A percentile compares a stretch with the other conserved stretches of the same genome.
These are phyloP conservation scores for Paradoxurus hermaphroditus DNA, from an alignment of 2,113 vertebrate species.

Conservation along the genomic window DNA sequence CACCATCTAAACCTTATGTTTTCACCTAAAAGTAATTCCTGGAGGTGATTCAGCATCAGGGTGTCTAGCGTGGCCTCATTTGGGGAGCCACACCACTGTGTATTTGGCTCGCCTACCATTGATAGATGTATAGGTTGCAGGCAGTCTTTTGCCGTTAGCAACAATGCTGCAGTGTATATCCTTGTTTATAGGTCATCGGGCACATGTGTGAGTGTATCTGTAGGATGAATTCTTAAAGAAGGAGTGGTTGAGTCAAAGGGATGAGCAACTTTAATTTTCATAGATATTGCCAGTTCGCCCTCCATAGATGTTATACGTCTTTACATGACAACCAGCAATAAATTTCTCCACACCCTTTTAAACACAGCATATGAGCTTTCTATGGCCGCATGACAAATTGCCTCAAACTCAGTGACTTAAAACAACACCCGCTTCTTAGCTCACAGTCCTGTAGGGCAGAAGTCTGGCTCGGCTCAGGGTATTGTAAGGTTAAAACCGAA, in stretches of 20 bases:
- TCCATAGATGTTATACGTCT: not conserved
- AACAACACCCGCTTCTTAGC: conserved; percentile 35
- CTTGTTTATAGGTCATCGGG: not conserved
- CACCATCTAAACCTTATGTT: not conserved
- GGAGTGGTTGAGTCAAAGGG: conserved; percentile 17
- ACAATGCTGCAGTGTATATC: not conserved
- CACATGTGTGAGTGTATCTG: not conserved
- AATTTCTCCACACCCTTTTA: conserved; percentile 48
- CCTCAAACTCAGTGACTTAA: conserved; percentile 29
- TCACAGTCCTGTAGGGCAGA: conserved; percentile 6
- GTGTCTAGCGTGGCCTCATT: not conserved
- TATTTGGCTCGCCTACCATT: not conserved
- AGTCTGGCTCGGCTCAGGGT: not conserved
- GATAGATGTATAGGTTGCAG: not conserved
- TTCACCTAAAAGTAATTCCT: conserved; percentile 28
- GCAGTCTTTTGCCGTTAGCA: not conserved
- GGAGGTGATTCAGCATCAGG: not conserved
- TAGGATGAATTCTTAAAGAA: conserved; percentile 34
- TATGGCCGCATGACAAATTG: not conserved
- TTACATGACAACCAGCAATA: not conserved
- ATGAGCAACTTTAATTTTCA: conserved; percentile 40
- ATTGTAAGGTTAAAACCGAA: not conserved
- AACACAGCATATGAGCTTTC: conserved; percentile 47
- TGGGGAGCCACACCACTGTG: too few species aligned
- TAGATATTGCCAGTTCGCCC: conserved; percentile 19